Percentiles rank a stretch among this genome's conserved stretches.
Evolutionary conservation across 1,140 invertebrate genomes (phyloP).

Genomic region (Meloidogyne chitwoodi): DNA sequence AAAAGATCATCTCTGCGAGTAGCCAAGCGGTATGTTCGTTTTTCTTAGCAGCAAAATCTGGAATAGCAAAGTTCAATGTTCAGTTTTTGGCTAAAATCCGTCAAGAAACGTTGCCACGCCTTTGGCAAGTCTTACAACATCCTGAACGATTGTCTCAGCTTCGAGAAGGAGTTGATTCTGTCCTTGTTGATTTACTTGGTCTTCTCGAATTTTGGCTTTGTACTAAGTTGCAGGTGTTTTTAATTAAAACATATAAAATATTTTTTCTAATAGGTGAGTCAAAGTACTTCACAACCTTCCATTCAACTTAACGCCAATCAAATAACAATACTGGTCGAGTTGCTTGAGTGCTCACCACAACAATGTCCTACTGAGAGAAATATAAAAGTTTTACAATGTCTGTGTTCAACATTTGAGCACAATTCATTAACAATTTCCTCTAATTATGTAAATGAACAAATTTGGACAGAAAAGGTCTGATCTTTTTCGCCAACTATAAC

Average conservation of each 20-base stretch:
- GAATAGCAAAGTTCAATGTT: not conserved
- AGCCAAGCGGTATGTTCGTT: constrained; percentile 32
- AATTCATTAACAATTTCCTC: constrained; percentile 9
- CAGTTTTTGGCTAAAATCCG: not conserved
- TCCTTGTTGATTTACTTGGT: constrained; percentile 38
- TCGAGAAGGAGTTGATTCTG: constrained; percentile 39
- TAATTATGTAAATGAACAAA: constrained; percentile 13
- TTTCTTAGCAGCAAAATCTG: constrained; percentile 9
- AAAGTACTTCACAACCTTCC: not conserved
- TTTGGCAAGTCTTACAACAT: not conserved
- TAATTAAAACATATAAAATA: constrained; percentile 29
- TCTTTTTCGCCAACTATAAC: not conserved
- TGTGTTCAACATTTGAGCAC: constrained; percentile 25
- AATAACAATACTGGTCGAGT: constrained; percentile 6
- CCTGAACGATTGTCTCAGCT: constrained; percentile 24
- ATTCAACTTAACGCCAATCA: not conserved
- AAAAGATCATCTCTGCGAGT: constrained; percentile 21
- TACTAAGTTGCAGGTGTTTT: constrained; percentile 1
- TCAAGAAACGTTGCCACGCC: not conserved
- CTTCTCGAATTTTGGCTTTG: constrained; percentile 40
- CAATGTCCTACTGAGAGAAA: not conserved
- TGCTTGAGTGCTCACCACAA: constrained; percentile 7
- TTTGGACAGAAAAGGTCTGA: not conserved
- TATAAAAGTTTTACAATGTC: constrained; percentile 25
- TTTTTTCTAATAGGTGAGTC: constrained; percentile 6